phyloP scores from a whole-genome alignment of 2,797 vertebrate genomes.

The Phaenicophaeus curvirostris region DNA sequence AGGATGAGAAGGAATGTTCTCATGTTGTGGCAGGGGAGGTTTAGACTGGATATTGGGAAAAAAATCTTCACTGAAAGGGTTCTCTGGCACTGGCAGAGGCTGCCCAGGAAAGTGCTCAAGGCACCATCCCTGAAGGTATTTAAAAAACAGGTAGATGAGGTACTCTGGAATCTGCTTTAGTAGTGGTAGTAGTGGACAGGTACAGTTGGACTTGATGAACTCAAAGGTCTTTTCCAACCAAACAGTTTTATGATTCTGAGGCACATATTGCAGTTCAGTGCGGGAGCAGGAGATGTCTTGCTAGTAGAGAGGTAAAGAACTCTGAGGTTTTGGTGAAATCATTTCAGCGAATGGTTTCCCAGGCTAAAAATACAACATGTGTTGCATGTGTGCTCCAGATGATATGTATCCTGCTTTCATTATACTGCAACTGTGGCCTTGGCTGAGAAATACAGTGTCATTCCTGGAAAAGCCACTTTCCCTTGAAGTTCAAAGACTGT shows the following conservation, averaged over 20 bases:
- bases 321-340: constrained; percentile 49
- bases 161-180: no score
- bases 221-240: no score
- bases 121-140: no score
- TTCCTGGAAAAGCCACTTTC: constrained; percentile 66
- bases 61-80: no score
- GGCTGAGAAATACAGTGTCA: constrained; percentile 66
- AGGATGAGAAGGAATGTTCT: no score
- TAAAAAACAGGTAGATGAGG: no score
- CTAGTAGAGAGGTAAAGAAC: constrained; percentile 18
- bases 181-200: no score
- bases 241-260: not conserved
- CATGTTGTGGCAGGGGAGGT: no score
- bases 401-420: constrained; percentile 45
- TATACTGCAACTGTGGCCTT: constrained; percentile 32
- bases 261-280: not conserved
- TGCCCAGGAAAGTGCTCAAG: no score
- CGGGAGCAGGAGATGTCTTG: not conserved
- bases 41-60: no score
- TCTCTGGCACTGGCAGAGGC: no score
- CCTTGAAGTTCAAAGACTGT: constrained; percentile 69
- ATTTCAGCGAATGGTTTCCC: constrained; percentile 52
- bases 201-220: no score
- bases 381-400: constrained; percentile 61
- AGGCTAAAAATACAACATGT: constrained; percentile 49